Percentiles rank a stretch among this genome's conserved stretches.
These are phyloP conservation scores for Bombus balteatus DNA, from an alignment of 1,140 invertebrate species.

Conservation along the genomic window DNA sequence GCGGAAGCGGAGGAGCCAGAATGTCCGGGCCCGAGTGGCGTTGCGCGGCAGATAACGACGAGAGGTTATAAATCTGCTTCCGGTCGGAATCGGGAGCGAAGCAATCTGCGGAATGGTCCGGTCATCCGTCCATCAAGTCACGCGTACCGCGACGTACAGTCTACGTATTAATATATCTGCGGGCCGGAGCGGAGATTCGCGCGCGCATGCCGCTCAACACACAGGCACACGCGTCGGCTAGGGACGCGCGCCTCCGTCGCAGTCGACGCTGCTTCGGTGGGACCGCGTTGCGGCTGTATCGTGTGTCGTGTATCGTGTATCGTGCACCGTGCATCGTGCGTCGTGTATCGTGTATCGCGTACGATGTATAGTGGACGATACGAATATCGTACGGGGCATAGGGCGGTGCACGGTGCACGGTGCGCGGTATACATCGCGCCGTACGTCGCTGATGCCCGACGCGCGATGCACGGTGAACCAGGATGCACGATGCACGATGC, in stretches of 20 bases:
- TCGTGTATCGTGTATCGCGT: not conserved
- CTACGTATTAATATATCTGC: constrained; percentile 72
- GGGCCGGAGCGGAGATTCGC: constrained; percentile 38
- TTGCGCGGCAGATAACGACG: constrained; percentile 78
- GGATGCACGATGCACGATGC: not conserved
- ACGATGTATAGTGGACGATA: not conserved
- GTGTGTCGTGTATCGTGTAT: constrained; percentile 3
- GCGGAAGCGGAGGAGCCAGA: constrained; percentile 1
- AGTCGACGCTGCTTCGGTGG: not conserved
- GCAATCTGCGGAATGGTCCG: constrained; percentile 82
- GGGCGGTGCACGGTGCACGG: not conserved
- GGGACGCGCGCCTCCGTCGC: not conserved
- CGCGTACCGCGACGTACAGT: constrained; percentile 68
- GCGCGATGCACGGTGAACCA: not conserved
- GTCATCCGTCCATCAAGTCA: constrained; percentile 82
- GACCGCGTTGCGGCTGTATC: not conserved
- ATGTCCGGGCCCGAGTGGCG: constrained; percentile 34
- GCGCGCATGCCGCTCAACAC: not conserved
- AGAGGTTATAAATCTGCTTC: constrained; percentile 82
- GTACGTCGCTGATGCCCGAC: not conserved
- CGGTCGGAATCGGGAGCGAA: constrained; percentile 78
- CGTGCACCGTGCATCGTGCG: not conserved
- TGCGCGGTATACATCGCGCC: not conserved
- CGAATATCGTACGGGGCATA: not conserved
- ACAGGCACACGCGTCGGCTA: not conserved